phyloP scores from a whole-genome alignment of 2,113 vertebrate genomes.

The Etheostoma spectabile region DNA sequence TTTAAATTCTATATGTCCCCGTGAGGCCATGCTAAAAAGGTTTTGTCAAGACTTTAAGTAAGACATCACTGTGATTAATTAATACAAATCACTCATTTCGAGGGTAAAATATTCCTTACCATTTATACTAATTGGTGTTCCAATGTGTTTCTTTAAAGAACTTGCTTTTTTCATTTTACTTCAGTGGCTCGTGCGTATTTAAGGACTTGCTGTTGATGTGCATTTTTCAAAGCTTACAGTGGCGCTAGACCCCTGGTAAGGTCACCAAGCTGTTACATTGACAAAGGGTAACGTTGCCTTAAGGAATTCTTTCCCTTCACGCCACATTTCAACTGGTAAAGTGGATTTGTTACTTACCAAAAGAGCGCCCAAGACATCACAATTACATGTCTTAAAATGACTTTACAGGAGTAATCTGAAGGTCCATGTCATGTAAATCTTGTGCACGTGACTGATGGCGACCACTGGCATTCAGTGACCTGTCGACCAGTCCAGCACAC shows the following conservation, averaged over 20 bases:
- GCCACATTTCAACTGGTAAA: neutral
- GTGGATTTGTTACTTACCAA: neutral
- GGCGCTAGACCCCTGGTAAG: neutral
- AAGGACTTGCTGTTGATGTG: neutral
- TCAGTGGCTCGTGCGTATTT: neutral
- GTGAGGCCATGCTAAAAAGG: too few relatives aligned
- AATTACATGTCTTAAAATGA: neutral
- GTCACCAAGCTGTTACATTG: slow-evolving; percentile 31
- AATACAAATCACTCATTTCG: too few relatives aligned
- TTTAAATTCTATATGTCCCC: too few relatives aligned
- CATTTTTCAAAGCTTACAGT: neutral
- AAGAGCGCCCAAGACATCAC: neutral
- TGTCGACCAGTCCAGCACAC: too few relatives aligned
- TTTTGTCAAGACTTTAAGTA: too few relatives aligned
- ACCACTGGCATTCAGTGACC: neutral
- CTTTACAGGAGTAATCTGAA: neutral
- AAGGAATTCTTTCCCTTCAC: neutral
- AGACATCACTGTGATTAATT: too few relatives aligned
- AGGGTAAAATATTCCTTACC: too few relatives aligned
- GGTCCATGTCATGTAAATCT: neutral
- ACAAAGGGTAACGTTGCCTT: slow-evolving; percentile 48
- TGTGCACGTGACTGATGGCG: neutral
- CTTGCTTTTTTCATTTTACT: neutral
- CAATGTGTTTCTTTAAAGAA: neutral
- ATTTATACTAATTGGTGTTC: too few relatives aligned